Percentiles rank a stretch among this genome's conserved stretches.
These are phyloP conservation scores for Pteria penguin DNA, from an alignment of 2,888 invertebrate genomes.

Conservation along the genomic window DNA sequence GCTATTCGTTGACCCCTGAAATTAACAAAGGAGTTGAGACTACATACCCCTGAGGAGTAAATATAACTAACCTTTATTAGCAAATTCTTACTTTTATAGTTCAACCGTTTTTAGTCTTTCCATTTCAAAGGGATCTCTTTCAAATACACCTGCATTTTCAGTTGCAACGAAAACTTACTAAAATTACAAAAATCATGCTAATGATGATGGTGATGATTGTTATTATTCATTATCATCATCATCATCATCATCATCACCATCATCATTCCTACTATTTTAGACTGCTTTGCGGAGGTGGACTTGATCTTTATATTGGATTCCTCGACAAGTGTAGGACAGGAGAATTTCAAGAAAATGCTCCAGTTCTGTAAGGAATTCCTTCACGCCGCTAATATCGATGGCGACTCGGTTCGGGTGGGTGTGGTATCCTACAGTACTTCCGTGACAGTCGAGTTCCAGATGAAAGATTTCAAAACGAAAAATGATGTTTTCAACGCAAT, in stretches of 20 bases:
- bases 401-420: constrained; percentile 69
- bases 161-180: too few relatives aligned
- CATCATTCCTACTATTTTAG: too few relatives aligned
- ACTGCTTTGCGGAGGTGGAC: constrained; percentile 57
- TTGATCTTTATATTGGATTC: constrained; percentile 73
- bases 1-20: too few relatives aligned
- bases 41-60: too few relatives aligned
- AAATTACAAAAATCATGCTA: too few relatives aligned
- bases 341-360: constrained; percentile 65
- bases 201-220: not conserved
- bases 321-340: constrained; percentile 71
- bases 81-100: too few relatives aligned
- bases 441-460: constrained; percentile 65
- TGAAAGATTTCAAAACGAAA: constrained; percentile 60
- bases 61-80: too few relatives aligned
- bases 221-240: not conserved
- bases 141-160: too few relatives aligned
- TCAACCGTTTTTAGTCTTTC: too few relatives aligned
- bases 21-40: too few relatives aligned
- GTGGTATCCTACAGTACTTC: constrained; percentile 69
- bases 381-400: constrained; percentile 62
- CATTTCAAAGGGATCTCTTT: too few relatives aligned
- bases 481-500: constrained; percentile 63
- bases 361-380: constrained; percentile 68
- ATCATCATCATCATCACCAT: too few relatives aligned